These are phyloP conservation scores for Gobius niger DNA, from an alignment of 2,113 vertebrate species.

Conservation along the genomic window DNA sequence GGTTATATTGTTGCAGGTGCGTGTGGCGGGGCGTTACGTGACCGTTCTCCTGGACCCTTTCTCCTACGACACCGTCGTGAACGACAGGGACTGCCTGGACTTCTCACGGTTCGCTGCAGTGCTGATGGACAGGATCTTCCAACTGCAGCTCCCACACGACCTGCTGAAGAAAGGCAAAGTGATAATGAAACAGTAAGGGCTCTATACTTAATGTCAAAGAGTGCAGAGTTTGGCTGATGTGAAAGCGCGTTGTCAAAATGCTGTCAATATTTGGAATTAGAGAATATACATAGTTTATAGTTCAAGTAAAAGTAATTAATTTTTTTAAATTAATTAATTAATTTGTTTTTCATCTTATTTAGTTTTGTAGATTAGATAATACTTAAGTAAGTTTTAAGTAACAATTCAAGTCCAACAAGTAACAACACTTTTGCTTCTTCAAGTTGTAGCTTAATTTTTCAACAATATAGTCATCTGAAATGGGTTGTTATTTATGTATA, in stretches of 20 bases:
- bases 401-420: too few species aligned
- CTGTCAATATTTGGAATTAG: too few species aligned
- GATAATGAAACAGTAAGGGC: slow-evolving; percentile 79
- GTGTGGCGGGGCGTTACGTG: slow-evolving; percentile 80
- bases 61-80: slow-evolving; percentile 79
- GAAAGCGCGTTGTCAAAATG: not conserved
- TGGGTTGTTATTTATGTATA: too few species aligned
- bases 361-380: too few species aligned
- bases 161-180: slow-evolving; percentile 70
- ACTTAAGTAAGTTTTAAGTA: too few species aligned
- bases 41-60: slow-evolving; percentile 85
- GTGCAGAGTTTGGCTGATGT: not conserved
- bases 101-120: slow-evolving; percentile 80
- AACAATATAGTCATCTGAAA: too few species aligned
- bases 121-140: slow-evolving; percentile 88
- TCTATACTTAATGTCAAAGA: not conserved
- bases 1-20: slow-evolving; percentile 69
- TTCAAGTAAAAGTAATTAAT: too few species aligned
- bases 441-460: too few species aligned
- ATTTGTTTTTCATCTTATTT: too few species aligned
- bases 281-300: too few species aligned
- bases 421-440: too few species aligned
- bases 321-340: too few species aligned
- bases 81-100: slow-evolving; percentile 76
- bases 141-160: slow-evolving; percentile 77